These are phyloP conservation scores for Zootermopsis nevadensis DNA, from an alignment of 2,888 invertebrate genomes.

Conservation along the genomic window DNA sequence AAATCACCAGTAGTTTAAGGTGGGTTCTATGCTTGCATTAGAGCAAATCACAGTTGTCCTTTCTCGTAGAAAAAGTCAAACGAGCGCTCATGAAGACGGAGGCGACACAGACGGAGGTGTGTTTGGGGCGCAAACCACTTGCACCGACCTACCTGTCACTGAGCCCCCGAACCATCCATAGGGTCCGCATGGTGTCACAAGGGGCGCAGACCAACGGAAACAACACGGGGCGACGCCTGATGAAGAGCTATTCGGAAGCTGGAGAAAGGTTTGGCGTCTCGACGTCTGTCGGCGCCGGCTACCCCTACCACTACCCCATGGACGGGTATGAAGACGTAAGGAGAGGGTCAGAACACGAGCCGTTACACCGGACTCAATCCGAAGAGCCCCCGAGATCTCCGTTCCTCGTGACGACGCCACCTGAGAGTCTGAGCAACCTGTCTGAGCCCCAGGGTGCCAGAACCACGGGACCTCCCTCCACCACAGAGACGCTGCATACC, in stretches of 20 bases:
- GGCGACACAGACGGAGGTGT: constrained; percentile 89
- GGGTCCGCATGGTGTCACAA: constrained; percentile 89
- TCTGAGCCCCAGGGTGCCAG: constrained; percentile 35
- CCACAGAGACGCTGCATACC: constrained; percentile 52
- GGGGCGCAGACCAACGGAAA: constrained; percentile 90
- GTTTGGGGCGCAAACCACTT: constrained; percentile 75
- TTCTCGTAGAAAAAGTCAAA: constrained; percentile 79
- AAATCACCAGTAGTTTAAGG: no score
- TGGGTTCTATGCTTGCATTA: no score
- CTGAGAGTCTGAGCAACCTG: constrained; percentile 59
- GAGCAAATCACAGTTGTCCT: neutral
- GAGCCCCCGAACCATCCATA: constrained; percentile 85
- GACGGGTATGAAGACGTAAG: constrained; percentile 51
- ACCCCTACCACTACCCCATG: constrained; percentile 56
- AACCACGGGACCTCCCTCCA: constrained; percentile 40
- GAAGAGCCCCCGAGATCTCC: constrained; percentile 85
- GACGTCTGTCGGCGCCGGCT: constrained; percentile 62
- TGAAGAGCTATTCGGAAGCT: constrained; percentile 87
- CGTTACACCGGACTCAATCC: constrained; percentile 84
- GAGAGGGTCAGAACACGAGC: constrained; percentile 72
- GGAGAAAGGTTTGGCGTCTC: constrained; percentile 59
- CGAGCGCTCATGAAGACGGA: constrained; percentile 91
- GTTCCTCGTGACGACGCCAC: constrained; percentile 71
- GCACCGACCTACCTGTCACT: constrained; percentile 74
- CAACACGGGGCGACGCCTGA: constrained; percentile 76